Conservation (phyloP, 2,797 vertebrate genomes). For the Halcyon smyrnensis region DNA sequence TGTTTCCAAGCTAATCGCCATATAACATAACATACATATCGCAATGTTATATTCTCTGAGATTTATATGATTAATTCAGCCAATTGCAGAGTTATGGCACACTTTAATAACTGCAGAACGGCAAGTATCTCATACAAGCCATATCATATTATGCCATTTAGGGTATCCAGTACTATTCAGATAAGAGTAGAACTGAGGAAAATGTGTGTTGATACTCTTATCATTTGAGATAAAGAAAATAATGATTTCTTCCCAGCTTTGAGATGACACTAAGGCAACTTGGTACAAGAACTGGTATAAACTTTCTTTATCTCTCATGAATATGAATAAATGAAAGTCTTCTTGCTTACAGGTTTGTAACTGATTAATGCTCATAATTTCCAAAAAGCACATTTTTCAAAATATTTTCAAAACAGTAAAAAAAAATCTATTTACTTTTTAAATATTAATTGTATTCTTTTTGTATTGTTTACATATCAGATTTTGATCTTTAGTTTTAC, state of each 20-base stretch:
- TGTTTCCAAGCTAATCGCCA: conserved; percentile 18
- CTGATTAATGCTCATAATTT: not conserved
- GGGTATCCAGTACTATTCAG: not conserved
- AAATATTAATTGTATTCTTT: not conserved
- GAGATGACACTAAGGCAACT: not conserved
- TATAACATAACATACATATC: not conserved
- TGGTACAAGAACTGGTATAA: not conserved
- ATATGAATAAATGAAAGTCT: not conserved
- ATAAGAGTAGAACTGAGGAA: not conserved
- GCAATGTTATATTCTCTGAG: not conserved
- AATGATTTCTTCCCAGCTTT: not conserved
- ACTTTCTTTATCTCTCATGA: not conserved
- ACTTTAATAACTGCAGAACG: conserved; percentile 9
- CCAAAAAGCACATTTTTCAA: not conserved
- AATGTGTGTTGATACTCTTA: not conserved
- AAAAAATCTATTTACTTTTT: not conserved
- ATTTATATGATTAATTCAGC: conserved; percentile 28
- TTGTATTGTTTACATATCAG: not conserved
- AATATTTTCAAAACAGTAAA: not conserved
- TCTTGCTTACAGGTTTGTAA: not conserved
- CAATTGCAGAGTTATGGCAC: conserved; percentile 9
- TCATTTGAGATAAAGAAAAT: not conserved
- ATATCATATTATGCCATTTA: not conserved
- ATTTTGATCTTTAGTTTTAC: not conserved
- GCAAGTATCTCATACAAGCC: not conserved